Percentiles rank a stretch among this genome's conserved stretches.
Conservation (phyloP, 1,140 invertebrate genomes). For the Bombus pascuorum region DNA sequence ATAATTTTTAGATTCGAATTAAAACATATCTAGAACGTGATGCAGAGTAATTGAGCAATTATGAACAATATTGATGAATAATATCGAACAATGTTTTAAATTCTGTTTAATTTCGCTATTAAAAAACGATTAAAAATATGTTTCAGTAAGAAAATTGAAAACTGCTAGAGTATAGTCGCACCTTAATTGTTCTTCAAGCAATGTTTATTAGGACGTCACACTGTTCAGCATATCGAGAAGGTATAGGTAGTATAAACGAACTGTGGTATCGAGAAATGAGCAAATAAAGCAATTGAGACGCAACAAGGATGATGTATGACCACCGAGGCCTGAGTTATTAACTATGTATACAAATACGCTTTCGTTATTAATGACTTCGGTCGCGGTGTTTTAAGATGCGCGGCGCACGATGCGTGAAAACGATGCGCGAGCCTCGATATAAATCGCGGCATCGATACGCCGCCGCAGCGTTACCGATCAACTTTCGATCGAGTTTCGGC, state of each 20-base stretch:
- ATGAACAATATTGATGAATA: too few species aligned
- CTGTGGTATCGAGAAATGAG: constrained; percentile 9
- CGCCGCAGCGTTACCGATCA: background rate
- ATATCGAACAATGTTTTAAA: too few species aligned
- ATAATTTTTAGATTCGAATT: background rate
- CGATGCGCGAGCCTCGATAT: constrained; percentile 5
- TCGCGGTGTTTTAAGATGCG: constrained; percentile 29
- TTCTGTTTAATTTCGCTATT: too few species aligned
- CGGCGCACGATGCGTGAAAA: constrained; percentile 30
- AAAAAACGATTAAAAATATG: too few species aligned
- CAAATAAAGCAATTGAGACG: constrained; percentile 33
- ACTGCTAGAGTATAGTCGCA: too few species aligned
- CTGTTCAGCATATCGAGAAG: background rate
- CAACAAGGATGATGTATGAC: constrained; percentile 37
- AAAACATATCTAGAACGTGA: background rate
- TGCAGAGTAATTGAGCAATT: too few species aligned
- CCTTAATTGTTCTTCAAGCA: too few species aligned
- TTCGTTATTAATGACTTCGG: constrained; percentile 46
- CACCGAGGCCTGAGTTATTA: constrained; percentile 39
- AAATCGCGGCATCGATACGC: constrained; percentile 27
- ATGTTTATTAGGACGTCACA: background rate
- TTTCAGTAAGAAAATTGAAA: too few species aligned
- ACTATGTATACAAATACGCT: constrained; percentile 45
- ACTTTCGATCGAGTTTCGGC: constrained; percentile 2
- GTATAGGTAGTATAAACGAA: background rate